Evolutionary conservation across 23 tunicate genomes (phyloP), one percentile per base, ranked within the genome.

Genomic region (Ascidia mentula): DNA sequence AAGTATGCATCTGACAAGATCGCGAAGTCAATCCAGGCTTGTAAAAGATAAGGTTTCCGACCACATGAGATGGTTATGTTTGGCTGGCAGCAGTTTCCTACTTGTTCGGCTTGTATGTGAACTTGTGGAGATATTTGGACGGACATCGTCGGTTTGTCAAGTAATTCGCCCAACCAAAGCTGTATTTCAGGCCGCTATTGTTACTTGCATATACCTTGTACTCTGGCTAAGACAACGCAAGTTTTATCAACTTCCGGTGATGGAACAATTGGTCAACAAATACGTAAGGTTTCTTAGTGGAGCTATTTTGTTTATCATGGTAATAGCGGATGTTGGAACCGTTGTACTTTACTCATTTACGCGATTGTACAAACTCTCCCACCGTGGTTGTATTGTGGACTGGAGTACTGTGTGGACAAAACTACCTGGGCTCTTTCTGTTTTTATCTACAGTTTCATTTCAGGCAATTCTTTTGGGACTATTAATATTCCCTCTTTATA

Each of bases 141-240:
- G 76, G 36, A 38, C 26, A 40, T 75, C 78, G 7, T 60, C 72
- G 6, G 59, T 2, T 4, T 91, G 97, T 79, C 46, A 69, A 34
- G 35, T 35, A 40, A 26, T 82, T 26, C 81, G 97, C 7, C 69
- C 38, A 4, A 71, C 73, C 31, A 85, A 85, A 53, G 73, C 77
- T 18, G 45, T 91, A 28, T 72, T 91, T 5, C 81, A 91, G 18
- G 84, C 86, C 18, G 83, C 72, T 5, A 77, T 79, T 8, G 36
- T 85, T 20, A 81, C 90, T 38, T 78, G 82, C 32, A 32, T 91
- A 20, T 91, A 91, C 38, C 72, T 86, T 30, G 90, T 77, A 28
- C 83, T 91, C 22, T 91, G 97, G 97, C 0, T 85, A 45, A 65
- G 97, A 34, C 97, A 91, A 45, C 82, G 97, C 36, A 70, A 38